Percentiles rank a stretch among this genome's conserved stretches.
These are phyloP conservation scores for Leptinotarsa undecemlineata DNA, from an alignment of 1,140 invertebrate genomes.

Conservation along the genomic window DNA sequence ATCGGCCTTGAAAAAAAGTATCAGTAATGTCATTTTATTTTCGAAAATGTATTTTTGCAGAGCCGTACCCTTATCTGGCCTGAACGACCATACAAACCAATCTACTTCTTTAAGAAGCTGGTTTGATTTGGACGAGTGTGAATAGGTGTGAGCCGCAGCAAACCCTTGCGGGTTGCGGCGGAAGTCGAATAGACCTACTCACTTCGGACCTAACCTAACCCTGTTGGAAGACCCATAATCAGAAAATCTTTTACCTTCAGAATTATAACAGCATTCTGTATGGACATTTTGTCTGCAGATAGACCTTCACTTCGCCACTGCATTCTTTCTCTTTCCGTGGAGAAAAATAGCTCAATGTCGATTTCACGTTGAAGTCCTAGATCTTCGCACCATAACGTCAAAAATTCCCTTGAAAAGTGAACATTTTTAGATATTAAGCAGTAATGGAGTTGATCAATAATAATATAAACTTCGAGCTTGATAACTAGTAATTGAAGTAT, in stretches of 20 bases:
- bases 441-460: no score
- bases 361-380: conserved; percentile 57
- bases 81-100: no score
- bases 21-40: not conserved
- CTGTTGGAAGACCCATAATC: no score
- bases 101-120: no score
- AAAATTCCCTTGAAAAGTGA: conserved; percentile 41
- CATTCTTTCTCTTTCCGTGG: conserved; percentile 77
- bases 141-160: no score
- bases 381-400: conserved; percentile 46
- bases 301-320: conserved; percentile 87
- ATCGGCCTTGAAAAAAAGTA: conserved; percentile 55
- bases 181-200: no score
- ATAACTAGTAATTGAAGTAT: no score
- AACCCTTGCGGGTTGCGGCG: no score
- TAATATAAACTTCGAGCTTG: no score
- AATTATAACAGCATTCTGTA: conserved; percentile 84
- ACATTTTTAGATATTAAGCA: not conserved
- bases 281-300: conserved; percentile 75
- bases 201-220: no score
- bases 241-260: conserved; percentile 61
- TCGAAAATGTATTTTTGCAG: not conserved
- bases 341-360: conserved; percentile 72
- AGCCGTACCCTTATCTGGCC: no score
- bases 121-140: no score